phyloP scores from a whole-genome alignment of 2,797 vertebrate genomes.

The Pteronotus mesoamericanus region DNA sequence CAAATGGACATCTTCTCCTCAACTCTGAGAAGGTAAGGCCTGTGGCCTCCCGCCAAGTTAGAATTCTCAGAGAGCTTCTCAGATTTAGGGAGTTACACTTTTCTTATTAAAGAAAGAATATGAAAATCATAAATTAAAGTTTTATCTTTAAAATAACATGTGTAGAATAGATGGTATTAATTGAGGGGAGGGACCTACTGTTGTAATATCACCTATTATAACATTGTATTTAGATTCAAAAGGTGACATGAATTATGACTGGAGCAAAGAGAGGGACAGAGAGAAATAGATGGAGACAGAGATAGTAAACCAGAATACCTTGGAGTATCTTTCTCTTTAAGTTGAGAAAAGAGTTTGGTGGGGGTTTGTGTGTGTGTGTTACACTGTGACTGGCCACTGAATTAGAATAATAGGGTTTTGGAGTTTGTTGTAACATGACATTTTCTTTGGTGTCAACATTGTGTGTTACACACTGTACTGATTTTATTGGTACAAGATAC shows the following conservation, averaged over 20 bases:
- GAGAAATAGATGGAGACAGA: neutral
- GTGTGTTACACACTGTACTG: neutral
- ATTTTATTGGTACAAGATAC: neutral
- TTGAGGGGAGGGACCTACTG: neutral
- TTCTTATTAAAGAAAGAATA: neutral
- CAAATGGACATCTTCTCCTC: slow-evolving; percentile 97
- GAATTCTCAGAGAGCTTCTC: neutral
- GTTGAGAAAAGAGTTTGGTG: neutral
- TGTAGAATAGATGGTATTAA: neutral
- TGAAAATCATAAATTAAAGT: neutral
- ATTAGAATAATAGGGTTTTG: neutral
- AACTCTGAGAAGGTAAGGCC: slow-evolving; percentile 95
- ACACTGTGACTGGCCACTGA: neutral
- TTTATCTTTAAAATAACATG: slow-evolving; percentile 34
- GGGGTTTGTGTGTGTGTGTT: no score
- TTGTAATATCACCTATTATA: neutral
- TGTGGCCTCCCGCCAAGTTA: neutral
- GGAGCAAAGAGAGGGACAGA: neutral
- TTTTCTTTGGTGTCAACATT: neutral
- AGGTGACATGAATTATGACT: neutral
- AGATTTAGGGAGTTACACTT: neutral
- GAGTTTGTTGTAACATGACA: neutral
- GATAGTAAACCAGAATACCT: neutral
- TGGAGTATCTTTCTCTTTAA: neutral
- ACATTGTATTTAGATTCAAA: neutral